These are phyloP conservation scores for Pseudomugil gertrudae DNA, from an alignment of 2,797 vertebrate species.

Conservation along the genomic window DNA sequence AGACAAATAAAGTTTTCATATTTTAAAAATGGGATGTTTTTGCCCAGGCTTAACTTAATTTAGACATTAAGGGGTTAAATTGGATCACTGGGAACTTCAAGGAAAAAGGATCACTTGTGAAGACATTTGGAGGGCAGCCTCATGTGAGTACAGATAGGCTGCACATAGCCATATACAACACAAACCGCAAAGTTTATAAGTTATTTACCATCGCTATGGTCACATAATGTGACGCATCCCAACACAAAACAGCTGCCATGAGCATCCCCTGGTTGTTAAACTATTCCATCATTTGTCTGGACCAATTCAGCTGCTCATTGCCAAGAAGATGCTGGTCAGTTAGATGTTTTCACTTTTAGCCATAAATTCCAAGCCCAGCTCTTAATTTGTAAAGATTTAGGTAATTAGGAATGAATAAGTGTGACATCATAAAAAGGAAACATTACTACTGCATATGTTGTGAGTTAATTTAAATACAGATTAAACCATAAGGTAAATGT, in stretches of 20 bases:
- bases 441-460: conserved; percentile 5
- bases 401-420: not conserved
- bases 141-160: too few species aligned
- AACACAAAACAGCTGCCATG: not conserved
- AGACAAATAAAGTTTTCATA: too few species aligned
- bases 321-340: not conserved
- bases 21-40: too few species aligned
- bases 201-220: not conserved
- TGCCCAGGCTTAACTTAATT: too few species aligned
- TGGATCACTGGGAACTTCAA: not conserved
- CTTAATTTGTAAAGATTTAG: conserved; percentile 5
- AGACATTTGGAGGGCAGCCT: not conserved
- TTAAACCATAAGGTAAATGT: conserved; percentile 25
- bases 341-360: not conserved
- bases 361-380: too few species aligned
- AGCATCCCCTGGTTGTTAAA: not conserved
- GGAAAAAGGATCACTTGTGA: not conserved
- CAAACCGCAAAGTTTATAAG: not conserved
- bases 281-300: not conserved
- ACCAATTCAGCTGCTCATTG: not conserved
- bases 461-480: conserved; percentile 30
- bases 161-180: too few species aligned
- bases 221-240: not conserved
- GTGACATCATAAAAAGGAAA: not conserved
- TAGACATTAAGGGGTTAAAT: too few species aligned